A percentile compares a stretch with the other conserved stretches of the same genome.
Evolutionary conservation across 2,797 vertebrate species (phyloP).

Genomic region (Gymnothorax reevesii): DNA sequence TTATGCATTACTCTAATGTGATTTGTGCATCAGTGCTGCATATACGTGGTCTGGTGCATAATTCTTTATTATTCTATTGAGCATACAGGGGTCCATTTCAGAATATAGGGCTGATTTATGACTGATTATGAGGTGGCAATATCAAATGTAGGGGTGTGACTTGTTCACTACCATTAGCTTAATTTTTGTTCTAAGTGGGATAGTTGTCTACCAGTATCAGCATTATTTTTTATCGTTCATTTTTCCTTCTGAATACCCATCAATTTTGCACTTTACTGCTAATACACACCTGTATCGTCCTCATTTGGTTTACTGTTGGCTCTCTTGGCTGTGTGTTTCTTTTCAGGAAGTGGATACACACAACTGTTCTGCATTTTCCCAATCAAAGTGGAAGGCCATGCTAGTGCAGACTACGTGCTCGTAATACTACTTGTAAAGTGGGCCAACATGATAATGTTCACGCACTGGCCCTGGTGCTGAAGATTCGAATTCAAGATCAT

Average conservation of each 20-base stretch:
- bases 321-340: background rate
- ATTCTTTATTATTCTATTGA: background rate
- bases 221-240: background rate
- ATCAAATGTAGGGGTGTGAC: background rate
- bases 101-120: background rate
- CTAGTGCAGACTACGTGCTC: background rate
- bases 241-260: background rate
- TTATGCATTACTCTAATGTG: background rate
- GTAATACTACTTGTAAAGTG: background rate
- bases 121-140: background rate
- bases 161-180: background rate
- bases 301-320: background rate
- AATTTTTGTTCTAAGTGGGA: background rate
- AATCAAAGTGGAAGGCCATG: background rate
- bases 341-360: background rate
- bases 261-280: background rate
- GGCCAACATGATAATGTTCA: background rate
- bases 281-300: background rate
- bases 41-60: background rate
- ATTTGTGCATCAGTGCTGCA: background rate
- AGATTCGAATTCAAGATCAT: background rate
- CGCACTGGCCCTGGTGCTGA: background rate
- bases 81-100: background rate
- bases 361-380: background rate
- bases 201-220: background rate